Evolutionary conservation across 2,113 vertebrate species (phyloP), one percentile per base, ranked within the genome.

Genomic region (Lophura nycthemera): DNA sequence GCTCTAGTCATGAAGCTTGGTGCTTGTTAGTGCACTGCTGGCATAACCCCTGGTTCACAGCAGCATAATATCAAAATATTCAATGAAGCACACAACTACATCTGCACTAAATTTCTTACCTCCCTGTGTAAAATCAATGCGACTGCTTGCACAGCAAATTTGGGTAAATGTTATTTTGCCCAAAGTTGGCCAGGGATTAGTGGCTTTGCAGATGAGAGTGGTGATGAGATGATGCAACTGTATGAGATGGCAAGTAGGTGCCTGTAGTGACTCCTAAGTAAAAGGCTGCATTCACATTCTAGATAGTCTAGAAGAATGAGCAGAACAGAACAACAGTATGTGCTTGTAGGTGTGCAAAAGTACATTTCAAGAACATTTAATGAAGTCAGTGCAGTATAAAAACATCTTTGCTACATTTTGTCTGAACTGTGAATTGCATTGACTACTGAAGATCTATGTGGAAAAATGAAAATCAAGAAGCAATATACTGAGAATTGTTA

Each of bases 401-500:
- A 42, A 75, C 29, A 57, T 36, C 64, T 89, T 92, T 93, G 48
- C 74, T 66, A 83, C 38, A 12, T 88, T 76, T 94, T 96, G 36
- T 91, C 90, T 88, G 83, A 72, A 45, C 52, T 90, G 36, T 71
- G 85, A 76, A 89, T 50, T 38, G 27, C 50, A 45, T 60, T 88
- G 70, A 88, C 92, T 95, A 64, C 36, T 59, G 88, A 95, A 93
- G 60, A 66, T 69, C 93, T 87, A 17, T 25, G 57, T 42, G 7
- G 64, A 86, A 88, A 87, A 93, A 90, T 73, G 30, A 94, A 96
- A 96, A 93, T 83, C 92, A 94, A 92, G 60, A 43, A 47, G 29
- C 47, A 45, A 78, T 95, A 85, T 95, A 83, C 27, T 72, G 66
- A 96, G 83, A 86, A 94, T 82, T 92, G 36, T 73, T 95, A 85